These are phyloP conservation scores for Scartelaos histophorus DNA, from an alignment of 2,113 vertebrate genomes.

Conservation along the genomic window DNA sequence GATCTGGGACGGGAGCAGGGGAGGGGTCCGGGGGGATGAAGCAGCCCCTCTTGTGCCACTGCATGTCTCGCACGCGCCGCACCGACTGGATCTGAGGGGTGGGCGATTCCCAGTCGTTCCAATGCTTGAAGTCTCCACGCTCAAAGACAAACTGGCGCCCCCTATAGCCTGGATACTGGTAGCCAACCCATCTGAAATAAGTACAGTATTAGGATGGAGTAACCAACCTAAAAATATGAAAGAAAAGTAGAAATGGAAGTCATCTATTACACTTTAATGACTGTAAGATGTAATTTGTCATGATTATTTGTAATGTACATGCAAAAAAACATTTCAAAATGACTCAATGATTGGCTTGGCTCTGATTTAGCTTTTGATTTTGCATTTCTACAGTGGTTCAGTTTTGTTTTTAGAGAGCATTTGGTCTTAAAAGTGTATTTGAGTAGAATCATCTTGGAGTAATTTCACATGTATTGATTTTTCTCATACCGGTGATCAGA, in stretches of 20 bases:
- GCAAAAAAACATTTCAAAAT: too few relatives aligned
- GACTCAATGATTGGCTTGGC: too few relatives aligned
- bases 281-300: too few relatives aligned
- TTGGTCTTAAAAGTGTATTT: not conserved
- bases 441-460: not conserved
- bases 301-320: too few relatives aligned
- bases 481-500: too few relatives aligned
- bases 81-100: slow-evolving; percentile 89
- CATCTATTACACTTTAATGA: not conserved
- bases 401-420: too few relatives aligned
- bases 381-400: too few relatives aligned
- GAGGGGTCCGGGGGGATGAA: slow-evolving; percentile 66
- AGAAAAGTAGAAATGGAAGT: not conserved
- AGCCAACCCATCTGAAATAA: slow-evolving; percentile 87
- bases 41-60: slow-evolving; percentile 87
- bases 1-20: slow-evolving; percentile 36
- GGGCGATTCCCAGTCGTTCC: slow-evolving; percentile 90
- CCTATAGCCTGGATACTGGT: slow-evolving; percentile 90
- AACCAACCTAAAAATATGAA: not conserved
- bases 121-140: slow-evolving; percentile 89
- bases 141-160: slow-evolving; percentile 90
- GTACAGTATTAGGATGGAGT: not conserved
- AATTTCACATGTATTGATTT: not conserved
- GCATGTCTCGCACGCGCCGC: slow-evolving; percentile 88
- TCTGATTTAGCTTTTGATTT: too few relatives aligned